Percentiles rank a stretch among this genome's conserved stretches.
Conservation (phyloP, 2,888 invertebrate genomes). For the Drosophila yooni region DNA sequence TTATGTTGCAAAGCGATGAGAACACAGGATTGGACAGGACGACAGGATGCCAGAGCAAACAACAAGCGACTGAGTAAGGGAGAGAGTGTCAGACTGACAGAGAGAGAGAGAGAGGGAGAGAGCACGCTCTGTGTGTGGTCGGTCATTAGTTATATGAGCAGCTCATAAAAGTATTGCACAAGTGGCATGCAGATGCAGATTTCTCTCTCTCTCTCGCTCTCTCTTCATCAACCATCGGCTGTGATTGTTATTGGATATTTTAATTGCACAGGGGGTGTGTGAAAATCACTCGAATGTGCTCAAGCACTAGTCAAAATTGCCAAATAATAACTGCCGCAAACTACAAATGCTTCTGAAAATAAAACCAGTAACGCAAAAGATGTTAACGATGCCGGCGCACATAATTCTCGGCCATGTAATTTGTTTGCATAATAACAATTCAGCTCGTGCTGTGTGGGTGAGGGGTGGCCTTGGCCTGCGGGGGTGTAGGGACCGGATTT, state of each 20-base stretch:
- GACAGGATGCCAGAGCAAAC: conserved; percentile 1
- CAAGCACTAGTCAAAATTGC: conserved; percentile 56
- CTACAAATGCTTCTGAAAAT: conserved; percentile 14
- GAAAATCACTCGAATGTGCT: conserved; percentile 21
- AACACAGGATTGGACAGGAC: conserved; percentile 18
- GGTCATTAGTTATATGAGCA: conserved; percentile 58
- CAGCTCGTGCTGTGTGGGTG: conserved; percentile 31
- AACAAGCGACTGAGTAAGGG: background rate
- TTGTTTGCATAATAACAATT: conserved; percentile 79
- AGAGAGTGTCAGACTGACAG: background rate
- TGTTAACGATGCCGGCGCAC: conserved; percentile 49
- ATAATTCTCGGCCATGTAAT: conserved; percentile 62
- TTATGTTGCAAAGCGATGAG: conserved; percentile 56
- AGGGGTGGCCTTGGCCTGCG: conserved; percentile 4
- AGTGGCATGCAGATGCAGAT: conserved; percentile 38
- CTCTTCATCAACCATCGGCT: background rate
- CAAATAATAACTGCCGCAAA: conserved; percentile 61
- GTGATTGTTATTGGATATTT: conserved; percentile 72
- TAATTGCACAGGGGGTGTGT: conserved; percentile 55
- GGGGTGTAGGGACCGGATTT: background rate
- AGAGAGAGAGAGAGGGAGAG: background rate
- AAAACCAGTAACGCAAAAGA: conserved; percentile 18
- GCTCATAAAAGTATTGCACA: conserved; percentile 56
- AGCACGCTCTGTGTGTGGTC: conserved; percentile 9
- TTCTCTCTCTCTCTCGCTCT: background rate